A percentile compares a stretch with the other conserved stretches of the same genome.
These are phyloP conservation scores for Bubo bubo DNA, from an alignment of 2,113 vertebrate species.

Conservation along the genomic window DNA sequence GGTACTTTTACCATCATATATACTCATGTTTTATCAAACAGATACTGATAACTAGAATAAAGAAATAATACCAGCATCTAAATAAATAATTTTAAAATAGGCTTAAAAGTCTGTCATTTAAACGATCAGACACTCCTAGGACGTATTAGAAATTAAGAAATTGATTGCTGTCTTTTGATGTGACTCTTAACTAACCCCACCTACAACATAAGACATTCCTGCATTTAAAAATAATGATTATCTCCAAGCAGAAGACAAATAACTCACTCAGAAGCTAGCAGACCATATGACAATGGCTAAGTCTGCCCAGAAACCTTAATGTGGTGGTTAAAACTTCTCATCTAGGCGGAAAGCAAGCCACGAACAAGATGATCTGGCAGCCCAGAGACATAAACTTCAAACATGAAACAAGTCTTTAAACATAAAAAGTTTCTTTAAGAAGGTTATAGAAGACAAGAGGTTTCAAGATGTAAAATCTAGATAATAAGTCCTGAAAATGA, in stretches of 20 bases:
- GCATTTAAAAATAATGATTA: neutral
- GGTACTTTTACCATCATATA: neutral
- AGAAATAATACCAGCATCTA: fast-evolving
- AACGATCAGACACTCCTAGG: neutral
- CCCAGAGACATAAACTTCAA: neutral
- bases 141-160: neutral
- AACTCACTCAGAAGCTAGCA: neutral
- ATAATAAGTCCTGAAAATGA: neutral
- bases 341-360: neutral
- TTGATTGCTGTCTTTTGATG: neutral
- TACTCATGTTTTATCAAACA: neutral
- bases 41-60: neutral
- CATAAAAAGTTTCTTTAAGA: neutral
- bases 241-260: neutral
- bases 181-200: neutral
- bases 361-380: neutral
- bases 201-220: neutral
- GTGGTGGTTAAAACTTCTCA: neutral
- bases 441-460: neutral
- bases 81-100: neutral
- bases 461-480: neutral
- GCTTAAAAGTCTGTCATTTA: neutral
- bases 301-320: neutral
- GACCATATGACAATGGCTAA: neutral
- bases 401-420: neutral